Percentiles rank a stretch among this genome's conserved stretches.
Conservation (phyloP, 2,888 invertebrate genomes). For the Dolichopus griseipennis region DNA sequence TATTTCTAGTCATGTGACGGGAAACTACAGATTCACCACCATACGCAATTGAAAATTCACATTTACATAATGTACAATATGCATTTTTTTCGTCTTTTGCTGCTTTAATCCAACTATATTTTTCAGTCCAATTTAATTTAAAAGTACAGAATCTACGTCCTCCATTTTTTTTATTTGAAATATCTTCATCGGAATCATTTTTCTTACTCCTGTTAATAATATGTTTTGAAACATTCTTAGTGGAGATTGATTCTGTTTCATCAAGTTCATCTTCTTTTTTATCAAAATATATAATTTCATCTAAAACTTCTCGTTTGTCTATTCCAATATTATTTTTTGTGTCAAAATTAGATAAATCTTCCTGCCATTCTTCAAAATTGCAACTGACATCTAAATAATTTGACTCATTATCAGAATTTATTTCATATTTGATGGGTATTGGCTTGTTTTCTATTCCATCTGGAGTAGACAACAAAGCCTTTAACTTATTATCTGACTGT, state of each 20-base stretch:
- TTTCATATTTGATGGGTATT: constrained; percentile 2
- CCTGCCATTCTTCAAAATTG: constrained; percentile 14
- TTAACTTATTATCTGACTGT: constrained; percentile 31
- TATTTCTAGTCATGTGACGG: constrained; percentile 9
- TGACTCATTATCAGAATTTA: constrained; percentile 21
- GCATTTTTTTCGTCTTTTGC: constrained; percentile 18
- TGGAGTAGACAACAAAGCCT: constrained; percentile 16
- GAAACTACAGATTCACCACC: constrained; percentile 20
- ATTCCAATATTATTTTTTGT: constrained; percentile 12
- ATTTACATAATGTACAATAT: not conserved
- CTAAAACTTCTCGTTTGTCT: constrained; percentile 14
- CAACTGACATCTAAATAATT: constrained; percentile 20
- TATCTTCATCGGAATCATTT: not conserved
- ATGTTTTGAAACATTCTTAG: not conserved
- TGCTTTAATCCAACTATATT: constrained; percentile 17
- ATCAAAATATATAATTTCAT: constrained; percentile 2
- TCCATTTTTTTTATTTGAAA: constrained; percentile 10
- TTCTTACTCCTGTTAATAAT: not conserved
- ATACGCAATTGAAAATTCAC: constrained; percentile 14
- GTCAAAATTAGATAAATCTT: not conserved
- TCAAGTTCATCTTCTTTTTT: constrained; percentile 11
- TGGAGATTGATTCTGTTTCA: not conserved
- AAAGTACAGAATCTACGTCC: constrained; percentile 15
- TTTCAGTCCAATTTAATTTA: not conserved
- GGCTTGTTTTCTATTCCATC: constrained; percentile 16